Percentiles rank a stretch among this genome's conserved stretches.
phyloP scores from a whole-genome alignment of 2,113 vertebrate species.

The Meriones unguiculatus region DNA sequence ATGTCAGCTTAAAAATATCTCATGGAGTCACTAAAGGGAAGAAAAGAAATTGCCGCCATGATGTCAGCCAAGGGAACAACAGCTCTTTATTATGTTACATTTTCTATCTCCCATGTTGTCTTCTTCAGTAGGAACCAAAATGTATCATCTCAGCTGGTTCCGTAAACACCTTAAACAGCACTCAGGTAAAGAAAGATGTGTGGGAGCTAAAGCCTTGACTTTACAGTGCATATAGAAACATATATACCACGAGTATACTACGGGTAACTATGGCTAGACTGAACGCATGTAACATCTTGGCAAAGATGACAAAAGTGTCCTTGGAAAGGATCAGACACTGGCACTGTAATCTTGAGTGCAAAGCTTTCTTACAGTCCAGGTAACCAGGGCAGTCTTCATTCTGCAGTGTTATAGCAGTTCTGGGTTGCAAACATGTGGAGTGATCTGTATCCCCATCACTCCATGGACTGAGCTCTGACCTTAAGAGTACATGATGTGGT shows the following conservation, averaged over 20 bases:
- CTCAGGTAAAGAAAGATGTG: constrained; percentile 60
- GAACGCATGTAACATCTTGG: constrained; percentile 31
- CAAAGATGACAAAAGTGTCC: background rate
- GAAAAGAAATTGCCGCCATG: constrained; percentile 57
- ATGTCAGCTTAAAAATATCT: constrained; percentile 67
- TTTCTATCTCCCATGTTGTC: constrained; percentile 72
- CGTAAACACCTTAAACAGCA: constrained; percentile 83
- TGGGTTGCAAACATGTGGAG: background rate
- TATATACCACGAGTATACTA: background rate
- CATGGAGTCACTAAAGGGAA: constrained; percentile 72
- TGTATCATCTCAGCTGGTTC: constrained; percentile 78
- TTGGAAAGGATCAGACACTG: background rate
- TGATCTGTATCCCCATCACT: background rate
- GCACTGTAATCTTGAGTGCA: background rate
- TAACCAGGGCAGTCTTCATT: background rate
- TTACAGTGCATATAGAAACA: constrained; percentile 54
- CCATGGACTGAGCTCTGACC: no score
- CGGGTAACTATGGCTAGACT: constrained; percentile 42
- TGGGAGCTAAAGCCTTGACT: constrained; percentile 58
- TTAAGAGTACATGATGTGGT: background rate
- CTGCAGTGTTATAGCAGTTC: background rate
- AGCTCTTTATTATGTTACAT: constrained; percentile 39
- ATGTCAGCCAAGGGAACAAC: constrained; percentile 60
- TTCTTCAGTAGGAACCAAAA: constrained; percentile 79
- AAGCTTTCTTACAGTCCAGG: background rate